phyloP scores from a whole-genome alignment of 2,888 invertebrate species.

The Pterostichus niger region DNA sequence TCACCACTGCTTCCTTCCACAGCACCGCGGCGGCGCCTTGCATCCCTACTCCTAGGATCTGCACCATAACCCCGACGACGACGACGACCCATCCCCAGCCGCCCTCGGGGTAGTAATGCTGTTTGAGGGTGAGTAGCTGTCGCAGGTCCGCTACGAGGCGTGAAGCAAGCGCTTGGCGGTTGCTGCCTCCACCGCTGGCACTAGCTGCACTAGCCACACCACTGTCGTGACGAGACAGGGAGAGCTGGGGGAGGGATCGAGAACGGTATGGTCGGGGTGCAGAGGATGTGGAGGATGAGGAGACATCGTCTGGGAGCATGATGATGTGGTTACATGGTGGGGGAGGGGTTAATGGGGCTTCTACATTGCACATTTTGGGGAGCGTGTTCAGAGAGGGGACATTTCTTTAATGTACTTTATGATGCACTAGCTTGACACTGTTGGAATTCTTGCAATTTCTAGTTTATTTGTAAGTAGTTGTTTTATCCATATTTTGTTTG shows the following conservation, averaged over 20 bases:
- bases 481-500: too few relatives aligned
- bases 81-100: constrained; percentile 94
- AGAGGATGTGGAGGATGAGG: constrained; percentile 66
- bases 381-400: constrained; percentile 70
- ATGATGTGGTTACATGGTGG: constrained; percentile 38
- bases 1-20: constrained; percentile 75
- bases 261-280: constrained; percentile 81
- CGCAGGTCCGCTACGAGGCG: constrained; percentile 80
- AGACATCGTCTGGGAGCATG: constrained; percentile 67
- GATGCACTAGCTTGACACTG: neutral
- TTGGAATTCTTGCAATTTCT: too few relatives aligned
- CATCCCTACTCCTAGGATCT: constrained; percentile 87
- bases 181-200: constrained; percentile 74
- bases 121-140: constrained; percentile 84
- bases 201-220: constrained; percentile 78
- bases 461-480: too few relatives aligned
- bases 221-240: constrained; percentile 80
- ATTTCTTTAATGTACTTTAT: neutral
- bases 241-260: constrained; percentile 83
- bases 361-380: constrained; percentile 70
- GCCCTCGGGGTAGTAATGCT: constrained; percentile 93
- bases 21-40: constrained; percentile 82
- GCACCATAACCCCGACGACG: constrained; percentile 85
- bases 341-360: neutral
- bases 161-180: constrained; percentile 79